Conservation (phyloP, 2,888 invertebrate genomes). For the Rhagium mordax region DNA sequence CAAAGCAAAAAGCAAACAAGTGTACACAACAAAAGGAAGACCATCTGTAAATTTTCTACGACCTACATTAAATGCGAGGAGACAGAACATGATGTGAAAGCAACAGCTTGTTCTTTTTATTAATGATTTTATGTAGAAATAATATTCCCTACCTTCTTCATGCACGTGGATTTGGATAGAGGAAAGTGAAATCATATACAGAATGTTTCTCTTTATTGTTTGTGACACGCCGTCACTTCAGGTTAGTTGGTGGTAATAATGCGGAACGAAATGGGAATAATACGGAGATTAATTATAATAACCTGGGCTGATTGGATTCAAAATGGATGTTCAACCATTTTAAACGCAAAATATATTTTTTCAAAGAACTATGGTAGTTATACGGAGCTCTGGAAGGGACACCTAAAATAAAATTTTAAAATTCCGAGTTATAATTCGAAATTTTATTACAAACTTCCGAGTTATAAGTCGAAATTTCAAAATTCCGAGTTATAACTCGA, state of each 20-base stretch:
- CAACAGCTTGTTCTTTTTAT: slow-evolving; percentile 9
- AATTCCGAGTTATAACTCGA: no score
- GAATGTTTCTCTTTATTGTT: not conserved
- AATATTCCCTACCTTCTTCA: not conserved
- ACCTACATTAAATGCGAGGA: slow-evolving; percentile 16
- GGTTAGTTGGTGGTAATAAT: not conserved
- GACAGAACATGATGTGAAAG: slow-evolving; percentile 24
- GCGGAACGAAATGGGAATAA: not conserved
- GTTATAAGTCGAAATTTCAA: no score
- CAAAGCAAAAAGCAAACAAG: not conserved
- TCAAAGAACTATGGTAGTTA: no score
- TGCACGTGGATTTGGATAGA: not conserved
- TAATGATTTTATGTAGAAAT: not conserved
- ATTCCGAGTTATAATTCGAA: no score
- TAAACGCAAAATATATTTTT: no score
- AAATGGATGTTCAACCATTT: no score
- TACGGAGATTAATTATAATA: not conserved
- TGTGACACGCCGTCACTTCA: not conserved
- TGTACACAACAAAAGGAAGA: not conserved
- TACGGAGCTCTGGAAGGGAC: no score
- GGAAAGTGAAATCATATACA: slow-evolving; percentile 7
- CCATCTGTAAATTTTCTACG: slow-evolving; percentile 15
- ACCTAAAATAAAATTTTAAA: no score
- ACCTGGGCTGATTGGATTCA: no score
- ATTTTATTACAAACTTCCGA: no score